Conservation (phyloP, 2,113 vertebrate genomes). For the Etheostoma spectabile region DNA sequence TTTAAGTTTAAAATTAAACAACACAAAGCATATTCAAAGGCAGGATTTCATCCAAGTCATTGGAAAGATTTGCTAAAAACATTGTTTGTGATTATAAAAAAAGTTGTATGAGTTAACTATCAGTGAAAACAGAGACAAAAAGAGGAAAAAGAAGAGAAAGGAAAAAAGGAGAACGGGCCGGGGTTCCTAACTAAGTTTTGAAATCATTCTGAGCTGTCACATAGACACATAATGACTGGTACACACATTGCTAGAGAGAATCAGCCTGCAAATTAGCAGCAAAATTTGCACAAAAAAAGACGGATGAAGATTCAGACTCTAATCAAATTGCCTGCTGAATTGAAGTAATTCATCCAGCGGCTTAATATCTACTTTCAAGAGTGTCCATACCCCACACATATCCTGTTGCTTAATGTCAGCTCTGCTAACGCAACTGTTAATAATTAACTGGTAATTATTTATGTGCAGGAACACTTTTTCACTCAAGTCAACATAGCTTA, state of each 20-base stretch:
- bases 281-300: neutral
- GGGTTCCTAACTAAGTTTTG: neutral
- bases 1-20: neutral
- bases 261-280: neutral
- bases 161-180: neutral
- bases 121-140: neutral
- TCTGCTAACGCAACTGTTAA: no score
- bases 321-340: neutral
- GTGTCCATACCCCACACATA: no score
- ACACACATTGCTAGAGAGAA: neutral
- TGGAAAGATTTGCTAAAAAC: neutral
- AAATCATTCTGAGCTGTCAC: slow-evolving; percentile 3
- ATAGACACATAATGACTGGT: neutral
- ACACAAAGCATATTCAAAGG: neutral
- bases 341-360: neutral
- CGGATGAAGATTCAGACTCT: neutral
- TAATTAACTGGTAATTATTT: neutral
- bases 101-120: neutral
- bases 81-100: neutral
- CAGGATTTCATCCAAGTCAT: neutral
- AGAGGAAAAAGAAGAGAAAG: neutral
- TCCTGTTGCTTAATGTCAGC: no score
- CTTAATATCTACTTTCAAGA: neutral
- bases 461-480: neutral
- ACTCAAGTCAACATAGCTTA: neutral